Evolutionary conservation across 1,140 invertebrate genomes (phyloP), one percentile per base, ranked within the genome.

Genomic region (Chrysopa pallens): DNA sequence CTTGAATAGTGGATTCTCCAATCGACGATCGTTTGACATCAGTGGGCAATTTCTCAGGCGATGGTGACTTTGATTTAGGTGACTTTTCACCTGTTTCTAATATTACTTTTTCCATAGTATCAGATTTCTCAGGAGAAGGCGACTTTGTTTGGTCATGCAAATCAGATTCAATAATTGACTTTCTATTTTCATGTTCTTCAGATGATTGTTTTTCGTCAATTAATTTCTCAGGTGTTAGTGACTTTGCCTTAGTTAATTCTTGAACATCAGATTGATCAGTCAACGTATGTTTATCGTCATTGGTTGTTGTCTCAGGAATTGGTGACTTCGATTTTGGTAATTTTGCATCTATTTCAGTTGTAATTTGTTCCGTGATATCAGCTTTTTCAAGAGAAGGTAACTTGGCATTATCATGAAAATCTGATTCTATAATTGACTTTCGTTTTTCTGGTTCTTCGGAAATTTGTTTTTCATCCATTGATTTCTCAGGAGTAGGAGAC

Each of bases 361-460:
- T 48, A 1, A 44, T 11, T 11, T 27, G 2, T 29, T 9, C 28
- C 7, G 9, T 14, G 4, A 4, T 39, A 2, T 39, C 39, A 0
- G 51, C 52, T 29, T 13, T 46, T 1, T 46, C 48, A 28, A 48
- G 45, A 0, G 51, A 47, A 23, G 44, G 43, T 6, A 54, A 48
- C 23, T 51, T 52, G 9, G 45, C 23, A 46, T 37, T 27, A 17
- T 38, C n/a, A 38, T 43, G 2, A 13, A 11, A 7, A 3, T n/a
- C n/a, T 36, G 12, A 33, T 35, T 42, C 40, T 31, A 13, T 23
- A 17, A 29, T 11, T 8, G 40, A 42, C n/a, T 42, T 42, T 5
- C 28, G 23, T 13, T 23, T 28, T 29, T n/a, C 14, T 2, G 29
- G 11, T 8, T 23, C 17, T 2, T 23, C 17, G 5, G 17, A 5